Evolutionary conservation across 2,797 vertebrate species (phyloP), one percentile per base, ranked within the genome.

Genomic region (Emydoidea blandingii): DNA sequence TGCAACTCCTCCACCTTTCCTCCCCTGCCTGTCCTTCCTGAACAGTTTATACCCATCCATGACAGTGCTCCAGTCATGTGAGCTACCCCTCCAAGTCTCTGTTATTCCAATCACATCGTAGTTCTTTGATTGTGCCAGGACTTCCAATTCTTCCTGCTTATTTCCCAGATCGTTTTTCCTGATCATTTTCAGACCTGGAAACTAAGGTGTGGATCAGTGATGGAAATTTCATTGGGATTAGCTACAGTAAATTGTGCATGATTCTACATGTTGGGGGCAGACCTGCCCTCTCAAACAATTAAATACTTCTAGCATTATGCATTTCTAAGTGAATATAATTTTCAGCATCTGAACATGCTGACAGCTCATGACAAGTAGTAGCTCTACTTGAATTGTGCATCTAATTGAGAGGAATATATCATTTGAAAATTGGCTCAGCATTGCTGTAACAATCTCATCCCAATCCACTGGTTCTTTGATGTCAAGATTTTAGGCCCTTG

Each of bases 171-270:
- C 9, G 8, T 54, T 23, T 83, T 85, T 92, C 29, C 6, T 76
- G 84, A 96, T 94, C 88, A 96, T 96, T 96, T 96, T 81, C 10
- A 88, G 88, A 92, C 88, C 83, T 91, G 12, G 90, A 78, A 23
- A 54, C 56, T 95, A 80, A 96, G 2, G 2, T 49, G 91, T 94
- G 49, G 92, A 92, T 96, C 96, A 97, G 92, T 95, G 79, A 91
- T 88, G 91, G 85, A 92, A 92, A 96, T 94, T 68, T 93, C 95
- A 96, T 96, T 87, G 62, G 12, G 91, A 97, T 98, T 96, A 97
- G 94, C 91, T 95, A 81, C 27, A 91, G 81, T 79, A 59, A 74
- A 79, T 91, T 89, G 87, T 96, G 54, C 97, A 88, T 96, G 97
- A 98, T 97, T 83, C 25, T 93, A 93, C 97, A 96, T 2, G 97